phyloP scores from a whole-genome alignment of 1,140 invertebrate genomes.

The Drosophila subobscura region DNA sequence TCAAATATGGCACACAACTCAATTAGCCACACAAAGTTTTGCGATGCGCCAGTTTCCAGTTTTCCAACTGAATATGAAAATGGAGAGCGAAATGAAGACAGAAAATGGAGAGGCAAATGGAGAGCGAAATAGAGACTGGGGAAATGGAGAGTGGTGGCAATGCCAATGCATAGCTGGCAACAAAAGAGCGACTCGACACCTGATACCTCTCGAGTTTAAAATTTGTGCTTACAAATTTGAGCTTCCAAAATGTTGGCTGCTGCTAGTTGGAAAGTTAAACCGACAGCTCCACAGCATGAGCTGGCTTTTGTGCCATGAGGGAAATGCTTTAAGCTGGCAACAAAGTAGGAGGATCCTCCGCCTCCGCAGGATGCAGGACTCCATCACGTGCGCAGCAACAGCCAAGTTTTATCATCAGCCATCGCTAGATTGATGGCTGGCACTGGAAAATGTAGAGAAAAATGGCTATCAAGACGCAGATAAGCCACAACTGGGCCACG shows the following conservation, averaged over 20 bases:
- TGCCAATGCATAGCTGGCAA: background rate
- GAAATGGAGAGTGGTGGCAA: background rate
- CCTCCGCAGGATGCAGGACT: background rate
- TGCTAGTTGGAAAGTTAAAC: constrained; percentile 20
- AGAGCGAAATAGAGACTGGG: too few relatives aligned
- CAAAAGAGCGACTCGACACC: constrained; percentile 8
- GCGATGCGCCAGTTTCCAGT: constrained; percentile 13
- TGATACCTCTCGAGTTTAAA: background rate
- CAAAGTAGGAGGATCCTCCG: constrained; percentile 33
- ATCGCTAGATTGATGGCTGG: constrained; percentile 24
- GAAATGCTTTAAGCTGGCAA: constrained; percentile 51
- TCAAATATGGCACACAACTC: constrained; percentile 43
- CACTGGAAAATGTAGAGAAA: background rate
- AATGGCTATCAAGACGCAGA: background rate
- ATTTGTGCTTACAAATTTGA: constrained; percentile 3
- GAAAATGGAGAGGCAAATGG: background rate
- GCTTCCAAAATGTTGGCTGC: constrained; percentile 13
- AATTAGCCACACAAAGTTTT: constrained; percentile 41
- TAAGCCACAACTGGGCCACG: constrained; percentile 2
- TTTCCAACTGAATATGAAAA: constrained; percentile 23
- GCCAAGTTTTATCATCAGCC: constrained; percentile 34
- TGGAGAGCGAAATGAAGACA: background rate
- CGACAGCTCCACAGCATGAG: background rate
- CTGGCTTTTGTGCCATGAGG: background rate
- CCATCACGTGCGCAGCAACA: constrained; percentile 22